These are phyloP conservation scores for Agrilus biguttatus DNA, from an alignment of 2,888 invertebrate genomes.

Conservation along the genomic window DNA sequence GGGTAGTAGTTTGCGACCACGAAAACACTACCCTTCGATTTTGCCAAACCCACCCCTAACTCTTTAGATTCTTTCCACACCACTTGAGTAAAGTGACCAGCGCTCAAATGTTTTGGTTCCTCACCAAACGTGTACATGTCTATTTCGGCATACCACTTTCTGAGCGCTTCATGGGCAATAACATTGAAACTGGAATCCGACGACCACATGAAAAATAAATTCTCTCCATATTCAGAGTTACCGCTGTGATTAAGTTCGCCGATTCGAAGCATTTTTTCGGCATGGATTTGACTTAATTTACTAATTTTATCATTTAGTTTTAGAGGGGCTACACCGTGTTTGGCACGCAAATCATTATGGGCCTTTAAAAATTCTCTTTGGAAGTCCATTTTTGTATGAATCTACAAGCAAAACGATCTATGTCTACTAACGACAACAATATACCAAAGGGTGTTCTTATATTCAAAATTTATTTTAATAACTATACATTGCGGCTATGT, in stretches of 20 bases:
- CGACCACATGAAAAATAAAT: conserved; percentile 54
- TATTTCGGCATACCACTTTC: conserved; percentile 66
- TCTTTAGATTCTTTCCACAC: conserved; percentile 67
- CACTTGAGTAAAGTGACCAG: conserved; percentile 63
- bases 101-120: conserved; percentile 48
- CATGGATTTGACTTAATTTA: conserved; percentile 37
- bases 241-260: conserved; percentile 41
- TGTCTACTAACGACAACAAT: too few relatives aligned
- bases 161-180: conserved; percentile 53
- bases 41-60: conserved; percentile 62
- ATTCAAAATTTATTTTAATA: too few relatives aligned
- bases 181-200: conserved; percentile 49
- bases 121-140: conserved; percentile 52
- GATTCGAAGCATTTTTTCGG: conserved; percentile 35
- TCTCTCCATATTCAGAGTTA: conserved; percentile 48
- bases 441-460: too few relatives aligned
- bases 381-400: conserved; percentile 18
- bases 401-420: too few relatives aligned
- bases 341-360: conserved; percentile 42
- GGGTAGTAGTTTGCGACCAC: conserved; percentile 86
- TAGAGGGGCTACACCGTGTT: conserved; percentile 41
- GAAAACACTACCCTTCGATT: conserved; percentile 49
- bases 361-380: conserved; percentile 37
- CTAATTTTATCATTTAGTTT: conserved; percentile 39
- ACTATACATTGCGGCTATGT: too few relatives aligned